phyloP scores from a whole-genome alignment of 35 echinoderm and acorn worm species.

The Apostichopus parvimensis region DNA sequence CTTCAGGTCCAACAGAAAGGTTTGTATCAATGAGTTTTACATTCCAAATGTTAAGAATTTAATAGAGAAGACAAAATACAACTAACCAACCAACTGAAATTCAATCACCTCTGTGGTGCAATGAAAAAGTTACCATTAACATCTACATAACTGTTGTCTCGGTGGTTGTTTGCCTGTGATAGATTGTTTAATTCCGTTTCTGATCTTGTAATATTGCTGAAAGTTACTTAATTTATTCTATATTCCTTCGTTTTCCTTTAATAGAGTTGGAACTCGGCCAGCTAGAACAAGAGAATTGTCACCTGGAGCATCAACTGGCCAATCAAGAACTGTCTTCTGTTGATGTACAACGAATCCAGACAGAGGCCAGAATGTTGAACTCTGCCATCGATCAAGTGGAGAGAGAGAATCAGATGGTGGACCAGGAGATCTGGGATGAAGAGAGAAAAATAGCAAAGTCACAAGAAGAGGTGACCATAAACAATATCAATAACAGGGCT shows the following conservation, averaged over 20 bases:
- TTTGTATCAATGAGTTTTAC: neutral
- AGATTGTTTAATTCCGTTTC: neutral
- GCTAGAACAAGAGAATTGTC: constrained; percentile 29
- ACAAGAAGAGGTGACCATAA: constrained; percentile 72
- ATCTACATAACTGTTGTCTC: too few species aligned
- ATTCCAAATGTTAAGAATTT: neutral
- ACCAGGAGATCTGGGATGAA: constrained; percentile 86
- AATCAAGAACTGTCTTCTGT: constrained; percentile 84
- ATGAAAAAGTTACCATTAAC: too few species aligned
- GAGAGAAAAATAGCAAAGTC: constrained; percentile 86
- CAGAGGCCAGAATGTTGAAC: constrained; percentile 73
- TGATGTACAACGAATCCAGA: constrained; percentile 88
- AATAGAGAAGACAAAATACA: too few species aligned
- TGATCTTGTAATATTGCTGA: neutral
- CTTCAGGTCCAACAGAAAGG: constrained; percentile 75
- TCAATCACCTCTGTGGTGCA: too few species aligned
- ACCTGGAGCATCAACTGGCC: constrained; percentile 66
- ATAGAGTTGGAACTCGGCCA: constrained; percentile 71
- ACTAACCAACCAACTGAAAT: too few species aligned
- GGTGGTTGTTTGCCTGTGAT: neutral
- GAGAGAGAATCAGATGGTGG: constrained; percentile 75
- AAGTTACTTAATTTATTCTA: neutral
- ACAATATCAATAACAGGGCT: neutral
- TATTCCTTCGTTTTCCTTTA: neutral
- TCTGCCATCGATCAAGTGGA: constrained; percentile 69